These are phyloP conservation scores for Coptodon rendalli DNA, from an alignment of 2,113 vertebrate genomes.

Conservation along the genomic window DNA sequence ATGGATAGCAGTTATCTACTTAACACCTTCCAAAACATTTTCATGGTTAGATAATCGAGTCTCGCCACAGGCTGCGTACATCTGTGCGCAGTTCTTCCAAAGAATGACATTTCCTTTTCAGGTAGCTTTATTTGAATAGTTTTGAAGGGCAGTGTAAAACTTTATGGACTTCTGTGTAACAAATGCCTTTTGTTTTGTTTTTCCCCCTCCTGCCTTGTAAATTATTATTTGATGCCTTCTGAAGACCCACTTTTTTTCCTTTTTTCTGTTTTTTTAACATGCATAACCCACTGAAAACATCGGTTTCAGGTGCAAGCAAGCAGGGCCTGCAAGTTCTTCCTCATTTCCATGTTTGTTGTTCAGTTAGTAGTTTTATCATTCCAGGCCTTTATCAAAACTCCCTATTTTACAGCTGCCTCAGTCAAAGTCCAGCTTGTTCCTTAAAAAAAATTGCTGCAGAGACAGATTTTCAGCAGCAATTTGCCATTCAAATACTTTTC, in stretches of 20 bases:
- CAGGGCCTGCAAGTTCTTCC: neutral
- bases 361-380: neutral
- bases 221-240: neutral
- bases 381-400: neutral
- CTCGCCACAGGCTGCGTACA: neutral
- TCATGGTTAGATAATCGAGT: neutral
- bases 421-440: constrained; percentile 2
- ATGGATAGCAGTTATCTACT: neutral
- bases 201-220: accelerated
- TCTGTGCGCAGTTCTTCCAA: neutral
- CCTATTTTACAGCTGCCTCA: neutral
- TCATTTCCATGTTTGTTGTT: neutral
- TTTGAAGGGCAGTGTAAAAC: neutral
- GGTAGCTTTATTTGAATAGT: neutral
- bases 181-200: neutral
- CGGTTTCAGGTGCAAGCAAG: neutral
- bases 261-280: accelerated
- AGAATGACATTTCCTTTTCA: neutral
- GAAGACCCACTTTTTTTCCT: neutral
- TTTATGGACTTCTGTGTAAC: neutral
- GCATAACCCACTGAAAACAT: neutral
- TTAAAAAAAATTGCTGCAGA: constrained; percentile 14
- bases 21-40: neutral
- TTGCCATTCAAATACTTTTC: constrained; percentile 74
- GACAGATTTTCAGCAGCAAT: constrained; percentile 56